These are phyloP conservation scores for Astropecten irregularis DNA, from an alignment of 53 echinoderm and acorn worm genomes.

Conservation along the genomic window DNA sequence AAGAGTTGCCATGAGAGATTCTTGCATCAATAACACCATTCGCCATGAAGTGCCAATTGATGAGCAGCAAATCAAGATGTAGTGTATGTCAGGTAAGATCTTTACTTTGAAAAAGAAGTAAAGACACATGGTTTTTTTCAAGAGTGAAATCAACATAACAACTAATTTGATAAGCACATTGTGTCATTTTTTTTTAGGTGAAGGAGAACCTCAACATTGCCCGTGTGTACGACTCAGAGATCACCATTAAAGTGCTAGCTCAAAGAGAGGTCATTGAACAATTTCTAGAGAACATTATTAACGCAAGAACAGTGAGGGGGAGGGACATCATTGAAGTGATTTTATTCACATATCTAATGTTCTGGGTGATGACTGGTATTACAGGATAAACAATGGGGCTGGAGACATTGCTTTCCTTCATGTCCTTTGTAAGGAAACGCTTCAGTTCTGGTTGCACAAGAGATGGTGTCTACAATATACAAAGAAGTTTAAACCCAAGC, in stretches of 20 bases:
- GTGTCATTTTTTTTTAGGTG: too few relatives aligned
- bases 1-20: not conserved
- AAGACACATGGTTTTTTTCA: too few relatives aligned
- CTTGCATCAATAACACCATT: conserved; percentile 2
- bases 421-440: not conserved
- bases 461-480: not conserved
- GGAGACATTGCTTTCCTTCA: conserved; percentile 13
- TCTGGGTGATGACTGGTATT: not conserved
- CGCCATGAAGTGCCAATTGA: not conserved
- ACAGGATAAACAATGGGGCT: not conserved
- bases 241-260: not conserved
- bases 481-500: too few relatives aligned
- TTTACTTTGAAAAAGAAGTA: too few relatives aligned
- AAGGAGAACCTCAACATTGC: conserved; percentile 14
- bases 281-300: too few relatives aligned
- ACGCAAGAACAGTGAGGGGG: not conserved
- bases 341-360: not conserved
- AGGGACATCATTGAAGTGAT: not conserved
- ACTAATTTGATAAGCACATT: too few relatives aligned
- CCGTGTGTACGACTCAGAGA: not conserved
- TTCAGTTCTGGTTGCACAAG: not conserved
- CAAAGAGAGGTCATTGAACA: not conserved
- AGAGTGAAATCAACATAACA: too few relatives aligned
- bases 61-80: not conserved
- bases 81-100: conserved; percentile 6